Evolutionary conservation across 2,113 vertebrate species (phyloP).

Genomic region (Thunnus maccoyii): DNA sequence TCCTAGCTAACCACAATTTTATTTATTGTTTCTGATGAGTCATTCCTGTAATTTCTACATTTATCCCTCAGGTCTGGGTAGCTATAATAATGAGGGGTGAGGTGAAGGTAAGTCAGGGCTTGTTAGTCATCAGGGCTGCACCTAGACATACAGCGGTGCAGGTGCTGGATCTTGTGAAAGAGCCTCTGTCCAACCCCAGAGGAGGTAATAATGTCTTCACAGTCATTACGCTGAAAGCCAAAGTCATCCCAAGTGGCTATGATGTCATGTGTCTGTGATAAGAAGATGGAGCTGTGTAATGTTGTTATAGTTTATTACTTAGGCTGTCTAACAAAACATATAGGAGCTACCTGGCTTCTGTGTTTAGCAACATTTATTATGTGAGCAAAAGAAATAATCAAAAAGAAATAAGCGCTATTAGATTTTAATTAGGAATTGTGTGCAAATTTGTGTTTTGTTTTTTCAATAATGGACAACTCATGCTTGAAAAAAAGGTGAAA

Average conservation of each 20-base stretch:
- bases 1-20: neutral
- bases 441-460: neutral
- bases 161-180: slow-evolving; percentile 52
- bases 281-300: slow-evolving; percentile 26
- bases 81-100: slow-evolving; percentile 41
- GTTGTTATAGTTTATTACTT: slow-evolving; percentile 31
- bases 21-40: slow-evolving; percentile 27
- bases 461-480: neutral
- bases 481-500: neutral
- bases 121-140: slow-evolving; percentile 67
- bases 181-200: slow-evolving; percentile 36
- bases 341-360: slow-evolving; percentile 24
- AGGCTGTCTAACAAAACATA: slow-evolving; percentile 27
- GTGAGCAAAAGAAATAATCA: too few relatives aligned
- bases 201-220: slow-evolving; percentile 61
- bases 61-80: slow-evolving; percentile 17
- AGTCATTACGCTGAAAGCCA: slow-evolving; percentile 58
- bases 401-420: too few relatives aligned
- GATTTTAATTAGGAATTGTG: neutral
- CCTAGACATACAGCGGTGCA: slow-evolving; percentile 38
- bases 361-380: neutral
- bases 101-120: slow-evolving; percentile 59
- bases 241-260: slow-evolving; percentile 64
- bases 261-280: slow-evolving; percentile 69
- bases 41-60: neutral